Evolutionary conservation across 2,113 vertebrate species (phyloP), one percentile per base, ranked within the genome.

Genomic region (Daphoenositta chrysoptera): DNA sequence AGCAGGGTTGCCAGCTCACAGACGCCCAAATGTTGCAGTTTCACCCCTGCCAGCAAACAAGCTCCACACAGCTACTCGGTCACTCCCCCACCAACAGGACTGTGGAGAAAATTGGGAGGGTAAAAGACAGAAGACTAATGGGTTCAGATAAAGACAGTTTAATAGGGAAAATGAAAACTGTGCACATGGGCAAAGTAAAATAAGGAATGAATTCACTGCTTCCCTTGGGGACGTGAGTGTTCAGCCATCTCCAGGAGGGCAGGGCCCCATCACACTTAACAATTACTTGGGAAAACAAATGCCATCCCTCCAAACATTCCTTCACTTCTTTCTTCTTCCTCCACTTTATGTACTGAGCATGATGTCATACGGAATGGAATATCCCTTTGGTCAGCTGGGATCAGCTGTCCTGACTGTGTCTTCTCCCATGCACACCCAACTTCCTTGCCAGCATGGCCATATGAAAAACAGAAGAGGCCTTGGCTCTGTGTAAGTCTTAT

Each of bases 261-360:
- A 58, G 17, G 7, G 17, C 8, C 11, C 6, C 31, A 76, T 22
- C 17, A 50, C 11, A 22, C 0, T 0, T 44, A 33, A 37, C 5
- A 4, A 14, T 27, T 17, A 18, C 14, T 50, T 44, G 31, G 16
- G 35, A 48, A 57, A 9, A 42, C 8, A 48, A 57, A 27, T 2
- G 1, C 37, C 31, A 31, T 42, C 61, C 8, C 37, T 58, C 9
- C 17, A 77, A 58, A 58, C 3, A 58, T 44, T 17, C 22, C 6
- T 15, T 37, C 26, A 21, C 17, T 35, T 58, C 16, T 58, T 58
- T 42, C 44, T 42, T 76, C 47, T 57, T 42, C 44, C 6, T 31
- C 26, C 31, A 42, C 7, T 51, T 44, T 33, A 51, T 37, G 2
- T 18, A 22, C 40, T 58, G 11, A 50, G 9, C 11, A 37, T 31